These are phyloP conservation scores for Brachyrhaphis roseni DNA, from an alignment of 2,797 vertebrate species.

Conservation along the genomic window DNA sequence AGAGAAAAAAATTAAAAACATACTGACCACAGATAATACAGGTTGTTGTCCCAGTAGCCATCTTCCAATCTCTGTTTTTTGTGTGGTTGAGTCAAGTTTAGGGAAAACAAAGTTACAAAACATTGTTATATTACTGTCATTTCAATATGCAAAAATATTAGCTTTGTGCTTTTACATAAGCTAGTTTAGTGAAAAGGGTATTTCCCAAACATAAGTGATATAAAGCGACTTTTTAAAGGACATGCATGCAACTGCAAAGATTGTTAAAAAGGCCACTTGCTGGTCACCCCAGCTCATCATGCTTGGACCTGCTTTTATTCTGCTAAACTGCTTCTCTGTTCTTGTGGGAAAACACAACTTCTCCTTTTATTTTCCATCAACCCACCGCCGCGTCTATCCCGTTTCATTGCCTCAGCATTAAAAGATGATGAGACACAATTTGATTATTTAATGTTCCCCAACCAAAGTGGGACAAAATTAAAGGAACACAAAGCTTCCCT, in stretches of 20 bases:
- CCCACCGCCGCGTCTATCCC: background rate
- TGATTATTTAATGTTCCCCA: slow-evolving; percentile 71
- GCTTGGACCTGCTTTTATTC: background rate
- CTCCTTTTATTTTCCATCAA: slow-evolving; percentile 17
- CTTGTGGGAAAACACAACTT: slow-evolving; percentile 54
- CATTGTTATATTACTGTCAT: background rate
- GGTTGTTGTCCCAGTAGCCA: background rate
- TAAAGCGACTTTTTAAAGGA: background rate
- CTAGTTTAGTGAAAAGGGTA: background rate
- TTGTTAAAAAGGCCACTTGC: background rate
- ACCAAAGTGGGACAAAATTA: slow-evolving; percentile 65
- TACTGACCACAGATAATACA: background rate
- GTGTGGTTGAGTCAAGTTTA: background rate
- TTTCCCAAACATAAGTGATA: background rate
- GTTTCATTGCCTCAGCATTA: slow-evolving; percentile 23
- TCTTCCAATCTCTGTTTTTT: background rate
- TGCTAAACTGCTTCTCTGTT: slow-evolving; percentile 5
- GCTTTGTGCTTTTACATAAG: background rate
- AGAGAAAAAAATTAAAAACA: background rate
- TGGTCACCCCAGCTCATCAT: background rate
- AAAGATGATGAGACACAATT: slow-evolving; percentile 50
- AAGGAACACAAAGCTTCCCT: slow-evolving; percentile 64
- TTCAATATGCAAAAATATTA: background rate
- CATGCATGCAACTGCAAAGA: background rate
- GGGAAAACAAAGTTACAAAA: background rate